These are phyloP conservation scores for Girardinichthys multiradiatus DNA, from an alignment of 2,113 vertebrate species.

Conservation along the genomic window DNA sequence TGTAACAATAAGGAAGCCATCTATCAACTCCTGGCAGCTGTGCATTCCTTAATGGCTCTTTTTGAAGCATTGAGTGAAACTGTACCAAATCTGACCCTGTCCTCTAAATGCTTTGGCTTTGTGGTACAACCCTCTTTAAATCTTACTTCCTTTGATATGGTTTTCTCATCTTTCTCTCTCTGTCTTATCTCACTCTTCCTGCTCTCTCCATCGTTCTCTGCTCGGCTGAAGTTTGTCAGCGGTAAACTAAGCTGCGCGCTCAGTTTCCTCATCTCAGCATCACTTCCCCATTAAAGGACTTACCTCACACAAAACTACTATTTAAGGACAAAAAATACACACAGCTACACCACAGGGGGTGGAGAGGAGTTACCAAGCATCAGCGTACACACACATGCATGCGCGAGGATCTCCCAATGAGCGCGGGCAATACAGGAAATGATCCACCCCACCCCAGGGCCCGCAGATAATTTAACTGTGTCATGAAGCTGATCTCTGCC, in stretches of 20 bases:
- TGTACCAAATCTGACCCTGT: slow-evolving; percentile 17
- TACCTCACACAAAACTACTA: slow-evolving; percentile 77
- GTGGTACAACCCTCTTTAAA: slow-evolving; percentile 12
- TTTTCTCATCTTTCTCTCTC: slow-evolving; percentile 20
- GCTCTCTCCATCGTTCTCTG: slow-evolving; percentile 29
- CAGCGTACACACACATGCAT: background rate
- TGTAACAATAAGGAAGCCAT: slow-evolving; percentile 63
- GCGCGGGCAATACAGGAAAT: slow-evolving; percentile 83
- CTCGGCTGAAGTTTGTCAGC: slow-evolving; percentile 41
- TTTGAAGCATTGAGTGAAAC: slow-evolving; percentile 21
- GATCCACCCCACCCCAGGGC: slow-evolving; percentile 79
- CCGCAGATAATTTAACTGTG: slow-evolving; percentile 78
- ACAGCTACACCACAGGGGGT: slow-evolving; percentile 6
- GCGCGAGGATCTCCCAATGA: slow-evolving; percentile 53
- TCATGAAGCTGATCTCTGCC: slow-evolving; percentile 82
- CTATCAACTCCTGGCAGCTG: slow-evolving; percentile 53
- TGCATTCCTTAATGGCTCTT: slow-evolving; percentile 53
- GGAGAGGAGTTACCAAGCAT: slow-evolving; percentile 31
- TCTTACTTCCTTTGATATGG: slow-evolving; percentile 17
- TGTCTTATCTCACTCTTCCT: slow-evolving; percentile 8
- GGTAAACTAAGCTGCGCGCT: slow-evolving; percentile 13
- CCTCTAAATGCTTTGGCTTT: background rate
- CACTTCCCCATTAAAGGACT: slow-evolving; percentile 74
- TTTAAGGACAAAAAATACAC: slow-evolving; percentile 75
- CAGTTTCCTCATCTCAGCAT: slow-evolving; percentile 52